Percentiles rank a stretch among this genome's conserved stretches.
These are phyloP conservation scores for Hyperoplus lanceolatus DNA, from an alignment of 2,797 vertebrate species.

Conservation along the genomic window DNA sequence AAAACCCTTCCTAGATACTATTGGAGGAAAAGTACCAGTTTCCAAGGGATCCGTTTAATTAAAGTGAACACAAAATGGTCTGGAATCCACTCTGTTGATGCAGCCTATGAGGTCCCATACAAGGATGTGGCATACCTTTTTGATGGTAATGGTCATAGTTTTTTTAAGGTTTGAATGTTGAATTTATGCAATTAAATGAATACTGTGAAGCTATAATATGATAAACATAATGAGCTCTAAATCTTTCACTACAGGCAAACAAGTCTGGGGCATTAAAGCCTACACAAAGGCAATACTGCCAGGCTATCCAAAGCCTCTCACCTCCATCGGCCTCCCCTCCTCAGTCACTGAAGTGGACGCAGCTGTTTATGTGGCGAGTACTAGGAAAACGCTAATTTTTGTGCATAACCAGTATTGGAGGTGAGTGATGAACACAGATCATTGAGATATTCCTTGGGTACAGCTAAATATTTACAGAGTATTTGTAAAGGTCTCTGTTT, in stretches of 20 bases:
- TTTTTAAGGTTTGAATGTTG: background rate
- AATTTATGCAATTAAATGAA: background rate
- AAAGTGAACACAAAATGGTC: conserved; percentile 70
- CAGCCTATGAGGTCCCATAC: conserved; percentile 72
- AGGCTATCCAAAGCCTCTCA: conserved; percentile 83
- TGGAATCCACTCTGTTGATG: conserved; percentile 73
- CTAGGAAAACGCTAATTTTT: conserved; percentile 86
- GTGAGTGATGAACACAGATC: conserved; percentile 65
- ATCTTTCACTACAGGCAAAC: conserved; percentile 74
- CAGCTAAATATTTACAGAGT: background rate
- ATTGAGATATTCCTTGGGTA: background rate
- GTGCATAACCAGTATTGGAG: conserved; percentile 85
- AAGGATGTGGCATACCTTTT: conserved; percentile 67
- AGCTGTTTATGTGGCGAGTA: conserved; percentile 79
- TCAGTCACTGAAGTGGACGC: conserved; percentile 83
- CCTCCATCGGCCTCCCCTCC: conserved; percentile 83
- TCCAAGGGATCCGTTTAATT: conserved; percentile 43
- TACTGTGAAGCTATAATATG: background rate
- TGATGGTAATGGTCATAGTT: conserved; percentile 62
- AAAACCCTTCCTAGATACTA: conserved; percentile 72
- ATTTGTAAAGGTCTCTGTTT: background rate
- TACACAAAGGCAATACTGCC: conserved; percentile 51
- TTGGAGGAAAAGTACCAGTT: conserved; percentile 70
- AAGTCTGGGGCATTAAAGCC: conserved; percentile 84
- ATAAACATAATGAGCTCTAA: background rate